Base-by-base conservation (phyloP, 2,888 invertebrate genomes). In the Synergus japonicus region DNA sequence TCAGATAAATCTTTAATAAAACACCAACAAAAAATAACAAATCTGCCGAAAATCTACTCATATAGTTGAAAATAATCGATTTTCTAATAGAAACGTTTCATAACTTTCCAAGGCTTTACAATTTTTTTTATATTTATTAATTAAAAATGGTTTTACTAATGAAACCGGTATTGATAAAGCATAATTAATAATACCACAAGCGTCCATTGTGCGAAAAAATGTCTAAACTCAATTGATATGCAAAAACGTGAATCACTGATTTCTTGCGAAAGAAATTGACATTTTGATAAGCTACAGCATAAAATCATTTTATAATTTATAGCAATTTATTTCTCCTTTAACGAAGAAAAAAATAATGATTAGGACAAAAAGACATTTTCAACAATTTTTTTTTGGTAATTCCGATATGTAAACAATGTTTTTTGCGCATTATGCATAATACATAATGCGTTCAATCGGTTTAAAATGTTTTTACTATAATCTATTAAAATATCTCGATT, bases 101-200 rank as follows among this genome's bases (percentile, higher is more conserved):
- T 4, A 46, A 69, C 12, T 7, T 10, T 46, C 29, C 22, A 22
- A 67, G 22, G 18, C 12, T 2, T 22, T 37, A 2, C 18, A 66
- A n/a, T n/a, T 66, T 69, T 69, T 69, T 29, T 46, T 13, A 49
- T 49, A 29, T 69, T 69, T 22, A 13, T 46, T 29, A 49, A 49
- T 37, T 73, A 37, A 10, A 37, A 15, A 54, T n/a, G n/a, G n/a
- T 54, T 10, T 73, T 54, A 29, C n/a, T 37, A 37, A 54, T 73
- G 1, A 54, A 73, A 37, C 37, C 73, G n/a, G n/a, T 41, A 29
- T 18, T 73, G n/a, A 37, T 49, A 12, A 60, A 22, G 22, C 10
- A 73, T 73, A 37, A 54, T 73, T 37, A 54, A 54, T 73, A 73
- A 49, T 73, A 41, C 37, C n/a, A 73, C 73, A 73, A 10, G 15